Conservation (phyloP, 1,140 invertebrate species). For the Drosophila lowei region DNA sequence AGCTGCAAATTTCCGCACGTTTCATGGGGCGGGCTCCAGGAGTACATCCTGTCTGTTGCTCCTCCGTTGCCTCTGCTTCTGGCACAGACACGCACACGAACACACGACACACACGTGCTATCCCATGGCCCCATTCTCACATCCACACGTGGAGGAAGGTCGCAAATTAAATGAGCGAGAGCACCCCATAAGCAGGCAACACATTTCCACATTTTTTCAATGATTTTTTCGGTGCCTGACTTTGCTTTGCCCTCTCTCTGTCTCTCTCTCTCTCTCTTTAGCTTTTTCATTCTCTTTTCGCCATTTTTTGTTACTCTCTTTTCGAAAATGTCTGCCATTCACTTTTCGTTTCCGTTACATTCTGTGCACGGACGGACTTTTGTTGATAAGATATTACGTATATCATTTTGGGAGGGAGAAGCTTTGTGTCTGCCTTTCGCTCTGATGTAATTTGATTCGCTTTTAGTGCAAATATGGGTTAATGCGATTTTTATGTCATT, state of each 20-base stretch:
- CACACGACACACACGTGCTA: background rate
- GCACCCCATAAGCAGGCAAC: slow-evolving; percentile 53
- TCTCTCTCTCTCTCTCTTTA: background rate
- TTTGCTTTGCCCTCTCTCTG: background rate
- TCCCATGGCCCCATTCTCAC: too few relatives aligned
- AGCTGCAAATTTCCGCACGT: slow-evolving; percentile 61
- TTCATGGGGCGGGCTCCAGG: background rate
- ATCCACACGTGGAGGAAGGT: slow-evolving; percentile 10
- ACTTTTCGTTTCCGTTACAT: slow-evolving; percentile 78
- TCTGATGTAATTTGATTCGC: slow-evolving; percentile 71
- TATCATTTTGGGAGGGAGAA: slow-evolving; percentile 21
- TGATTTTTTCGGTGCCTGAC: slow-evolving; percentile 24
- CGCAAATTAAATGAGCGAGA: slow-evolving; percentile 48
- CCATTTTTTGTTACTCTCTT: slow-evolving; percentile 2
- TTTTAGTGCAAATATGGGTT: slow-evolving; percentile 77
- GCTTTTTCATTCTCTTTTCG: background rate
- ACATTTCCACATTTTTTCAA: slow-evolving; percentile 43
- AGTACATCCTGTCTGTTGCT: slow-evolving; percentile 44
- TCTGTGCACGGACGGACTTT: slow-evolving; percentile 65
- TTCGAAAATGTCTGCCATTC: slow-evolving; percentile 68
- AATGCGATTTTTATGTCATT: slow-evolving; percentile 81
- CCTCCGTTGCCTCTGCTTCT: too few relatives aligned
- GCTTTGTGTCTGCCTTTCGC: slow-evolving; percentile 34
- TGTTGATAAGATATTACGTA: slow-evolving; percentile 67
- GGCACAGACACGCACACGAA: background rate